phyloP scores from a whole-genome alignment of 2,797 vertebrate genomes.

The Iguana delicatissima region DNA sequence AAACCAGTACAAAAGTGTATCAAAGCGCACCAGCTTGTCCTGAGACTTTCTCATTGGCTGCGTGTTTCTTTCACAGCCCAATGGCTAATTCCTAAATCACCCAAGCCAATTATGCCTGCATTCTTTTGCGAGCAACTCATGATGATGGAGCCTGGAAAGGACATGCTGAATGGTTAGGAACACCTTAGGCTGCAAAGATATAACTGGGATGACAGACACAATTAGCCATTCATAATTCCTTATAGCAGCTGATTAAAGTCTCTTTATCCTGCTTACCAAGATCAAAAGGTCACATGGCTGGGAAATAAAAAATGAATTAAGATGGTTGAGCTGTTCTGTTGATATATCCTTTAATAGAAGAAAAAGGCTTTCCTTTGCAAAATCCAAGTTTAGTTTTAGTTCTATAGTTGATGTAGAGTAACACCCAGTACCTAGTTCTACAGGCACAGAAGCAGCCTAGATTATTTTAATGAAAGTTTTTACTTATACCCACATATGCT shows the following conservation, averaged over 20 bases:
- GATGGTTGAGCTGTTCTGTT: background rate
- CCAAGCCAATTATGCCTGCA: conserved; percentile 73
- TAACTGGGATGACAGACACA: conserved; percentile 60
- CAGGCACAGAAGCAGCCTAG: fast-evolving
- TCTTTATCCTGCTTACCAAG: conserved; percentile 70
- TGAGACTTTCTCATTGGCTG: conserved; percentile 75
- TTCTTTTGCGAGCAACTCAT: conserved; percentile 79
- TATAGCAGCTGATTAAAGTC: conserved; percentile 71
- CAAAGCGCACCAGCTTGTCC: conserved; percentile 68
- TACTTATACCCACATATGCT: background rate
- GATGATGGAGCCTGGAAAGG: conserved; percentile 75
- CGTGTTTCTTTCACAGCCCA: conserved; percentile 79
- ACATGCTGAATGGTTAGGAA: conserved; percentile 48
- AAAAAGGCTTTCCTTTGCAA: background rate
- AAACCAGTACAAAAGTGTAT: conserved; percentile 64
- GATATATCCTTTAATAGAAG: background rate
- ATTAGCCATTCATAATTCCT: conserved; percentile 72
- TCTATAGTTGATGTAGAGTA: background rate
- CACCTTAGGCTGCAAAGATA: conserved; percentile 54
- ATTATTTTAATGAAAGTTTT: conserved; percentile 15
- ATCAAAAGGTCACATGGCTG: conserved; percentile 67
- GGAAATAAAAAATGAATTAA: conserved; percentile 65
- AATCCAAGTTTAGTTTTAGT: background rate
- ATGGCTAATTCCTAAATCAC: conserved; percentile 79
- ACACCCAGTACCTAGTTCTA: background rate